Conservation (phyloP, 2,113 vertebrate genomes). For the Morphnarchus princeps region DNA sequence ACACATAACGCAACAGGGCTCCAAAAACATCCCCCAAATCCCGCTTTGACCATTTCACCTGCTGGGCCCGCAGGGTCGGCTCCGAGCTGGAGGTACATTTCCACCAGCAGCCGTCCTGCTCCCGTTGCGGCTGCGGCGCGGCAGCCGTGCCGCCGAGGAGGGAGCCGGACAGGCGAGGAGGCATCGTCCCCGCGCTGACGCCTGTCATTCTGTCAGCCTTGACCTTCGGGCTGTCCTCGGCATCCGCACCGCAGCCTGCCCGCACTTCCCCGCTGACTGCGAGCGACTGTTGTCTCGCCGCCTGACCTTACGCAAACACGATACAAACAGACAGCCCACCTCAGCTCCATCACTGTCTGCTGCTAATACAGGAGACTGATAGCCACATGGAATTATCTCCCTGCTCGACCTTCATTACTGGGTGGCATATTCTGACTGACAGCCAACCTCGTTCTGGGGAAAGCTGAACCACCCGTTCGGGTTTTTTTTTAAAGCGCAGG, state of each 20-base stretch:
- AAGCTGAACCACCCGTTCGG: slow-evolving; percentile 30
- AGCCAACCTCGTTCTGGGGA: slow-evolving; percentile 49
- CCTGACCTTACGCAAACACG: slow-evolving; percentile 76
- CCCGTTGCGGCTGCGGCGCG: not conserved
- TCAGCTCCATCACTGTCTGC: slow-evolving; percentile 73
- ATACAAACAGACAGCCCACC: slow-evolving; percentile 77
- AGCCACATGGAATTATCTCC: slow-evolving; percentile 59
- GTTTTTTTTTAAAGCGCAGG: not conserved
- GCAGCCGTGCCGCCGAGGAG: slow-evolving; percentile 10
- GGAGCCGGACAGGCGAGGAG: slow-evolving; percentile 70
- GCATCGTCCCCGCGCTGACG: slow-evolving; percentile 64
- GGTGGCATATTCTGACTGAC: slow-evolving; percentile 56
- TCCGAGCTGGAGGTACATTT: slow-evolving; percentile 15
- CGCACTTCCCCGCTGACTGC: slow-evolving; percentile 69
- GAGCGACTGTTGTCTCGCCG: slow-evolving; percentile 74
- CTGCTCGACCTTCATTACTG: slow-evolving; percentile 67
- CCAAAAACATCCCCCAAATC: not conserved
- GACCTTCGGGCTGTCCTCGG: slow-evolving; percentile 74
- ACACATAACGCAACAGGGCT: not conserved
- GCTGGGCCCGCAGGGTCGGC: not conserved
- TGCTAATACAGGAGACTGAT: slow-evolving; percentile 65
- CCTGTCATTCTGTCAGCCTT: slow-evolving; percentile 84
- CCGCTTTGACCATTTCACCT: slow-evolving; percentile 47
- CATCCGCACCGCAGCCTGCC: slow-evolving; percentile 56
- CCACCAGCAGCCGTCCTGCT: not conserved